Conservation (phyloP, 2,797 vertebrate species). For the Hyperoplus lanceolatus region DNA sequence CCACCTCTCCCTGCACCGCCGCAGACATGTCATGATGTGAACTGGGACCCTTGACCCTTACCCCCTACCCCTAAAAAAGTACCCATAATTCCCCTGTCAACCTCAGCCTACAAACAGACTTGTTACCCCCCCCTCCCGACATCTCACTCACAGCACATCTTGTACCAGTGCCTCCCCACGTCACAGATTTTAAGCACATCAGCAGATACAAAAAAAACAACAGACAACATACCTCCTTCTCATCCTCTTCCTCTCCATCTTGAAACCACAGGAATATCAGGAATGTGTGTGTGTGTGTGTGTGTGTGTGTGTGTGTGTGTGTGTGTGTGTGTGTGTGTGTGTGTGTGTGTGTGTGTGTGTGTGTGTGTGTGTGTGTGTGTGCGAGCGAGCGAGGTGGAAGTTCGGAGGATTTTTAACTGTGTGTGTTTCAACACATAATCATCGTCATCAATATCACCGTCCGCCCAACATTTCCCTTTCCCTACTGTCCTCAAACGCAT, state of each 20-base stretch:
- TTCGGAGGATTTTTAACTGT: slow-evolving; percentile 15
- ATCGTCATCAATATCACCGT: slow-evolving; percentile 38
- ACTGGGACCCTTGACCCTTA: slow-evolving; percentile 15
- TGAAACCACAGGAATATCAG: slow-evolving; percentile 40
- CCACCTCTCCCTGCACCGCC: slow-evolving; percentile 95
- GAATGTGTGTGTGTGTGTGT: slow-evolving; percentile 29
- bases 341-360: slow-evolving; percentile 29
- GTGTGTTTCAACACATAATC: slow-evolving; percentile 27
- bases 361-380: slow-evolving; percentile 27
- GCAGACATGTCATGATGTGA: slow-evolving; percentile 98
- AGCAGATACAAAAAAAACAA: not conserved
- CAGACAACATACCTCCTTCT: slow-evolving; percentile 13
- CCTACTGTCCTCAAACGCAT: slow-evolving; percentile 21
- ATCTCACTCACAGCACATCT: slow-evolving; percentile 47
- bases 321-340: slow-evolving; percentile 24
- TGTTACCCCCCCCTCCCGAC: not conserved
- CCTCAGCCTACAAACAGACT: slow-evolving; percentile 1
- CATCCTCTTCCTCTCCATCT: slow-evolving; percentile 18
- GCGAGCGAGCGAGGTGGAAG: slow-evolving; percentile 11
- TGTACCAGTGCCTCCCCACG: slow-evolving; percentile 30
- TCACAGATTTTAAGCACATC: slow-evolving; percentile 22
- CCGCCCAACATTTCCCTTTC: slow-evolving; percentile 19
- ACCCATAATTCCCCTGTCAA: not conserved
- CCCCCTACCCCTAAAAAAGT: not conserved
- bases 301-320: slow-evolving; percentile 25